Evolutionary conservation across 2,113 vertebrate genomes (phyloP).

Genomic region (Megaptera novaeangliae): DNA sequence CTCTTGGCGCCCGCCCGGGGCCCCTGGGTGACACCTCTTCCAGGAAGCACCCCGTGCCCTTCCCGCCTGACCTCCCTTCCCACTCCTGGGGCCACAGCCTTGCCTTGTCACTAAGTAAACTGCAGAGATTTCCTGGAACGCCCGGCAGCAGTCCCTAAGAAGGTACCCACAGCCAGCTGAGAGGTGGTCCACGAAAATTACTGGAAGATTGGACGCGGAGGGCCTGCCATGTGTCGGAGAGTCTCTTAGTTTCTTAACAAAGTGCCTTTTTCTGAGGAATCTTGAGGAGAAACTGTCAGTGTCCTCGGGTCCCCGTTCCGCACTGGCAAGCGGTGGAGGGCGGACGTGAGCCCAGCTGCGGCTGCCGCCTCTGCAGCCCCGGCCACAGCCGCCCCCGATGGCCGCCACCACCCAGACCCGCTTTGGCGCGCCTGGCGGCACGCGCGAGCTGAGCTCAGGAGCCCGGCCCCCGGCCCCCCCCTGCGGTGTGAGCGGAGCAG

Average conservation of each 20-base stretch:
- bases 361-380: rapidly evolving
- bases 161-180: no score
- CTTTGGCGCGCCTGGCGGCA: rapidly evolving
- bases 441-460: background rate
- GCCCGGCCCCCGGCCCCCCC: background rate
- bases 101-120: background rate
- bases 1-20: background rate
- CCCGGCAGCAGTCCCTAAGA: background rate
- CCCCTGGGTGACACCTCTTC: background rate
- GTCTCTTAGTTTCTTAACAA: background rate
- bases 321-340: rapidly evolving
- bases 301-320: background rate
- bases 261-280: background rate
- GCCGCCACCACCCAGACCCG: background rate
- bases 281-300: background rate
- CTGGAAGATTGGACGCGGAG: background rate
- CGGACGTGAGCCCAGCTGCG: rapidly evolving
- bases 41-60: no score
- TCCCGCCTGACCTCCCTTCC: background rate
- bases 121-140: background rate
- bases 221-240: background rate
- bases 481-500: conserved; percentile 70
- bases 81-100: background rate
- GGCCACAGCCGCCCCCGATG: rapidly evolving
- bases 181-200: rapidly evolving